These are phyloP conservation scores for Phyllopteryx taeniolatus DNA, from an alignment of 2,113 vertebrate genomes.

Conservation along the genomic window DNA sequence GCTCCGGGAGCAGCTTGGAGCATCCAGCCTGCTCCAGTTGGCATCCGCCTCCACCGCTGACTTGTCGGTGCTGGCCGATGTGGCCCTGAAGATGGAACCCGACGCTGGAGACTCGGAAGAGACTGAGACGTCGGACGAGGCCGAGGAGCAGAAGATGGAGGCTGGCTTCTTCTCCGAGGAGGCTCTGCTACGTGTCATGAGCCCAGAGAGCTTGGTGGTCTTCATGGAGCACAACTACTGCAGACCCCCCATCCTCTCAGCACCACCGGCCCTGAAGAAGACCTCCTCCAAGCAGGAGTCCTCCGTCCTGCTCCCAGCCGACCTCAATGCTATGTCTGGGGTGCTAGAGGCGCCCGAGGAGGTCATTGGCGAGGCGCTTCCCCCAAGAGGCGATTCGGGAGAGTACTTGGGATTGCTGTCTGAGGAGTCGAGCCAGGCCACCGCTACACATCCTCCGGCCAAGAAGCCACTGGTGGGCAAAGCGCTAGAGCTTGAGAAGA, in stretches of 20 bases:
- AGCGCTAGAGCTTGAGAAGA: conserved; percentile 52
- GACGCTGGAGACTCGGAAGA: conserved; percentile 79
- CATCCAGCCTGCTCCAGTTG: conserved; percentile 73
- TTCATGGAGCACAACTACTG: conserved; percentile 88
- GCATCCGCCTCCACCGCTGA: conserved; percentile 70
- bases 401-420: conserved; percentile 59
- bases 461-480: conserved; percentile 59
- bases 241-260: conserved; percentile 61
- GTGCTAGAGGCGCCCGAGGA: conserved; percentile 78
- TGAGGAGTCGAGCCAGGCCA: conserved; percentile 35
- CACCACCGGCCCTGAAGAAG: conserved; percentile 42
- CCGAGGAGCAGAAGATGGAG: conserved; percentile 76
- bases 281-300: conserved; percentile 61
- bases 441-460: conserved; percentile 22
- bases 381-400: conserved; percentile 41
- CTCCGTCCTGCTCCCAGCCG: conserved; percentile 64
- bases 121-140: conserved; percentile 81
- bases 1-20: conserved; percentile 73
- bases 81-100: conserved; percentile 80
- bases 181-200: conserved; percentile 41
- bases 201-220: conserved; percentile 65
- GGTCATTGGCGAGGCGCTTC: conserved; percentile 70
- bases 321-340: conserved; percentile 71
- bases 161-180: conserved; percentile 53
- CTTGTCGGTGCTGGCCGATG: conserved; percentile 79